Conservation (phyloP, 2,797 vertebrate species). For the Alectoris magna region DNA sequence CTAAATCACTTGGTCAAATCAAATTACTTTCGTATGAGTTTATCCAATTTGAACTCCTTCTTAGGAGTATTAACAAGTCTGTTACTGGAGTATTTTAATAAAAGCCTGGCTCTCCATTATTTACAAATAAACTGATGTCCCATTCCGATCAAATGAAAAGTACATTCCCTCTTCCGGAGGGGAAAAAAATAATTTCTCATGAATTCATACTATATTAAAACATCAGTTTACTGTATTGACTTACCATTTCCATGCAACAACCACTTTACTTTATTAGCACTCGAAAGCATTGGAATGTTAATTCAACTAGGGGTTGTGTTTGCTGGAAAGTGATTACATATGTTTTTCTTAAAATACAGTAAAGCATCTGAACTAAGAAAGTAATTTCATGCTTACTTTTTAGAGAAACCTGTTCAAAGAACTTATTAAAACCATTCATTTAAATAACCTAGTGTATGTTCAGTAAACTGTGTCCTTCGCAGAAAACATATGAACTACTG, state of each 20-base stretch:
- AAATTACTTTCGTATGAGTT: not conserved
- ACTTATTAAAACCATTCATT: conserved; percentile 79
- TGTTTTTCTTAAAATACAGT: conserved; percentile 72
- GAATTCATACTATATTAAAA: conserved; percentile 39
- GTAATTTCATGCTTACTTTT: conserved; percentile 77
- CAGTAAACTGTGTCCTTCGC: conserved; percentile 75
- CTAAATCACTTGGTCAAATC: not conserved
- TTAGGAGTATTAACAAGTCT: not conserved
- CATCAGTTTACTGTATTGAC: not conserved
- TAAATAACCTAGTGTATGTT: conserved; percentile 78
- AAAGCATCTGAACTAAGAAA: conserved; percentile 70
- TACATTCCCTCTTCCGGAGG: not conserved
- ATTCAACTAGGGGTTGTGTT: not conserved
- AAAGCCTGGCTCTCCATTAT: not conserved
- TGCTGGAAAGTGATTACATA: conserved; percentile 32
- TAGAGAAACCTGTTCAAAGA: conserved; percentile 76
- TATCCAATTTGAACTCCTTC: not conserved
- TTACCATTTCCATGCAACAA: not conserved
- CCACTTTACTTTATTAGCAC: conserved; percentile 45
- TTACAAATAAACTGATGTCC: not conserved
- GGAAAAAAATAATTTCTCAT: conserved; percentile 26
- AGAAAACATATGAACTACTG: conserved; percentile 62
- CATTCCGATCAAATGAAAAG: not conserved
- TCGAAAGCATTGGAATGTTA: conserved; percentile 38
- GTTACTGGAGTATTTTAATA: not conserved